Base-by-base conservation (phyloP, 2,113 vertebrate genomes). In the Perca flavescens region DNA sequence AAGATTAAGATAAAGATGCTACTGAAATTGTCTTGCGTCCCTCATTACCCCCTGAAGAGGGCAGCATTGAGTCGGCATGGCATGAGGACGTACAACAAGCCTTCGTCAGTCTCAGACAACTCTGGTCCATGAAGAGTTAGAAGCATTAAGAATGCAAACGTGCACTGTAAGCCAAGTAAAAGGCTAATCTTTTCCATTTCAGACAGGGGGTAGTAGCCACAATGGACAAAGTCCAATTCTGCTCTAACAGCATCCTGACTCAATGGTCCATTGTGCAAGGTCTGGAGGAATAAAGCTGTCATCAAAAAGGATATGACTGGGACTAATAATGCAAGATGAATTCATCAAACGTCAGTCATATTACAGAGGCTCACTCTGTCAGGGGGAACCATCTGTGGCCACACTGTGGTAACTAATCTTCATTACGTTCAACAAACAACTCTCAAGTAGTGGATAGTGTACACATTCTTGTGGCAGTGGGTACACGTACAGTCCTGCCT, bases 171-270 rank as follows among this genome's bases (percentile, higher is more conserved):
- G 91, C 89, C 93, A 93, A 93, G 78, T 53, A 70, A 89, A 76
- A 79, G 85, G 65, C 89, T 92, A 90, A 94, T 90, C 89, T 92
- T 93, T 91, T 93, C 90, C 91, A 93, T 89, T 88, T 80, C 76
- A 87, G 82, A 80, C 74, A 52, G 89, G 87, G 87, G 85, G 85
- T 66, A 75, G 66, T 67, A 82, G 81, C 77, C 64, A 49, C 70
- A 46, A 19, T 49, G 86, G 87, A 91, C 91, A 90, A 92, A 89
- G 89, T 92, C 89, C 83, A 87, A 58, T 67, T 91, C 86, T 86
- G 82, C 84, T 80, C 81, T 31, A 73, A 82, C 75, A 65, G 80
- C 80, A 88, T 86, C 80, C 80, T 72, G 82, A 80, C 80, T 92
- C 88, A 91, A 91, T 85, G 58, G 79, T 43, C 71, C 82, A 87